These are phyloP conservation scores for Xestia c-nigrum DNA, from an alignment of 2,888 invertebrate genomes.

Conservation along the genomic window DNA sequence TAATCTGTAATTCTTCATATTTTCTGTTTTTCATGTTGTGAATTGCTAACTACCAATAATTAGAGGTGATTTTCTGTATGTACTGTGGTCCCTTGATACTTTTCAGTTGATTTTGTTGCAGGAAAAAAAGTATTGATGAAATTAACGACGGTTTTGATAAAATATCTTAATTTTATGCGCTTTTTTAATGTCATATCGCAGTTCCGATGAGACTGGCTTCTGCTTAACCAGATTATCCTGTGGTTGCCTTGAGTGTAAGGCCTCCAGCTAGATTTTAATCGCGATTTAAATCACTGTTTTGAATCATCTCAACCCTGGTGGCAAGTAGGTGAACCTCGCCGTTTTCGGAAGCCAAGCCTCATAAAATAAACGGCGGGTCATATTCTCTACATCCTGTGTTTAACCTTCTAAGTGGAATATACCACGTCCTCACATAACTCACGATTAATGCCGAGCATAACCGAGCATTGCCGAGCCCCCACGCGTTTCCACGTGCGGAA, in stretches of 20 bases:
- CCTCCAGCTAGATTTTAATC: too few species aligned
- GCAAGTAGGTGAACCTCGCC: background rate
- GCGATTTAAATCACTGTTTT: background rate
- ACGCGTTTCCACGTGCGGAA: slow-evolving; percentile 52
- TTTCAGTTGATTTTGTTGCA: too few species aligned
- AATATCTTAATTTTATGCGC: background rate
- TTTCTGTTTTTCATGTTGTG: too few species aligned
- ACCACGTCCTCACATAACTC: slow-evolving; percentile 57
- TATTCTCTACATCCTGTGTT: slow-evolving; percentile 56
- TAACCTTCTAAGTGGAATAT: slow-evolving; percentile 58
- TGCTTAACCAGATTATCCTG: too few species aligned
- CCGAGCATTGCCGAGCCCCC: slow-evolving; percentile 52
- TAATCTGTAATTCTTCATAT: too few species aligned
- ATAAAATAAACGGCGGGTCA: slow-evolving; percentile 54
- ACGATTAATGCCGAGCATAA: slow-evolving; percentile 55
- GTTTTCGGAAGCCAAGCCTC: slow-evolving; percentile 22
- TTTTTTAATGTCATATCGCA: too few species aligned
- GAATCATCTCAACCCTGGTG: background rate
- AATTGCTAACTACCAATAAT: too few species aligned
- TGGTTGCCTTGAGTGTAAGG: too few species aligned
- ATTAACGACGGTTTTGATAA: background rate
- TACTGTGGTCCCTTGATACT: too few species aligned
- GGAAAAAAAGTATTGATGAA: too few species aligned
- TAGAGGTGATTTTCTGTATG: too few species aligned
- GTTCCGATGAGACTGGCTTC: too few species aligned